Conservation (phyloP, 2,113 vertebrate genomes). For the Hyaena hyaena region DNA sequence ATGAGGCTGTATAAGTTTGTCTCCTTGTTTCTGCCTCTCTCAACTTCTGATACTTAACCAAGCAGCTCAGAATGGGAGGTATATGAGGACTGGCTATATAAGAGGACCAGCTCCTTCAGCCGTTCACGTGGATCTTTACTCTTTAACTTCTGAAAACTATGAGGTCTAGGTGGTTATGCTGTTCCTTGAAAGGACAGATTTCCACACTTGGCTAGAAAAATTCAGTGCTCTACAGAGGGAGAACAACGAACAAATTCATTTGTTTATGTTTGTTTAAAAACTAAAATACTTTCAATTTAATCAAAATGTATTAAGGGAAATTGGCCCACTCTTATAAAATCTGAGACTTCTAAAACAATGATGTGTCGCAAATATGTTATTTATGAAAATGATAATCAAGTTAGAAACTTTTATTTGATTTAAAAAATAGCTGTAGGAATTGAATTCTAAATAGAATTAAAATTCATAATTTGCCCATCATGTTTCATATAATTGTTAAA, state of each 20-base stretch:
- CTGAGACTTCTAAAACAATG: slow-evolving; percentile 28
- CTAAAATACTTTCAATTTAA: not conserved
- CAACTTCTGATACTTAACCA: not conserved
- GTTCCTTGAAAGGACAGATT: not conserved
- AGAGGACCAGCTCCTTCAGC: not conserved
- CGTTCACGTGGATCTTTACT: not conserved
- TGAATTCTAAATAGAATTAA: slow-evolving; percentile 31
- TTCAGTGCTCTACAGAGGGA: not conserved
- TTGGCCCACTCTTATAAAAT: slow-evolving; percentile 1
- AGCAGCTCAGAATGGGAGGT: not conserved
- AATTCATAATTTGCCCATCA: not conserved
- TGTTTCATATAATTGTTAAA: not conserved
- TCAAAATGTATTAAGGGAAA: not conserved
- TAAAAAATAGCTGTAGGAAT: slow-evolving; percentile 18
- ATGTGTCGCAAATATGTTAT: not conserved
- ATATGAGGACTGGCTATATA: not conserved
- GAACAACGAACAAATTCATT: not conserved
- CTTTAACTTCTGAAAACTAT: not conserved
- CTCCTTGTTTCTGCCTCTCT: not conserved
- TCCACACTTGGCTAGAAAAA: not conserved
- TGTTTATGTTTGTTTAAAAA: not conserved
- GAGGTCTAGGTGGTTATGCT: accelerated
- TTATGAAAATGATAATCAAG: not conserved
- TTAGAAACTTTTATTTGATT: slow-evolving; percentile 40
- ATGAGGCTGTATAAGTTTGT: not conserved